Base-by-base conservation (phyloP, 2,113 vertebrate species). In the Bathybates hornii region DNA sequence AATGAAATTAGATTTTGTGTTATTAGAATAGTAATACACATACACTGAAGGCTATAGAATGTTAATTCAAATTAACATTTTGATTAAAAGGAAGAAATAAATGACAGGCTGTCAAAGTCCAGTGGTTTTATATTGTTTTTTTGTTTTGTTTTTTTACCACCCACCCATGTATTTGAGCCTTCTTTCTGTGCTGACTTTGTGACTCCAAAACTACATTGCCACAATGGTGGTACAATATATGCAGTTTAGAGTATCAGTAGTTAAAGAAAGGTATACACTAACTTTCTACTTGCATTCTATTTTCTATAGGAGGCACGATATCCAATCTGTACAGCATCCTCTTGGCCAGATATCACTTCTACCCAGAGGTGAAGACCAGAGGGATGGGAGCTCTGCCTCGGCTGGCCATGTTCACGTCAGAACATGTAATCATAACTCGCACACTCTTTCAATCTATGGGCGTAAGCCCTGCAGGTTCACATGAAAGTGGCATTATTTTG, bases 311-410 rank as follows among this genome's bases (percentile, higher is more conserved):
- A 76, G 95, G 96, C 8, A 95, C 95, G 16, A 94, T 97, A 57
- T 96, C 96, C 82, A 97, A 97, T 71, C 91, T 97, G 21, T 97
- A 94, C 81, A 95, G 95, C 80, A 43, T 97, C 53, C 89, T 96
- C 53, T 54, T 95, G 87, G 95, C 95, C 17, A 93, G 91, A 17
- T 97, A 94, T 86, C 91, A 96, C 79, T 90, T 81, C 87, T 97
- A 96, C 81, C 97, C 96, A 2, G 90, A 96, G 61, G 95, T 96
- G 86, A 97, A 97, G 95, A 94, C 86, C 57, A 94, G 93, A 85
- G 96, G 94, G 53, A 96, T 96, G 94, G 45, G 73, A 12, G 81
- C 29, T 2, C 85, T 97, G 38, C 96, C 95, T 6, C 61, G 10
- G 7, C 91, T 97, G 83, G 93, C 84, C 2, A 36, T 97, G n/a